A percentile compares a stretch with the other conserved stretches of the same genome.
These are phyloP conservation scores for Aleiodes leptofemur DNA, from an alignment of 2,888 invertebrate genomes.

Conservation along the genomic window DNA sequence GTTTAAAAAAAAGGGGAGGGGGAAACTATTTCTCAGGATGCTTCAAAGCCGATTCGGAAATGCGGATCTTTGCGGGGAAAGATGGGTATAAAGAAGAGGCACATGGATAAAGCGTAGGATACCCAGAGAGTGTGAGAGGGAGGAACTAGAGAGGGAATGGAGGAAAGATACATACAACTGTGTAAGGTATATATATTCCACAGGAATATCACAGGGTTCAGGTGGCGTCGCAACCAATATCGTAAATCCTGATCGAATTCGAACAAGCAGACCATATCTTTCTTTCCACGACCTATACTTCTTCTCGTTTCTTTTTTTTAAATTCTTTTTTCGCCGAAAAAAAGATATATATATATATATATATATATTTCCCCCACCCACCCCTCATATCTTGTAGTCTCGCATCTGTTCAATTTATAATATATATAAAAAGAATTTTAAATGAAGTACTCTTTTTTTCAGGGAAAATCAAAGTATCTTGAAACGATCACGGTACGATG, in stretches of 20 bases:
- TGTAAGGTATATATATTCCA: slow-evolving; percentile 32
- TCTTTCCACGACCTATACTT: slow-evolving; percentile 39
- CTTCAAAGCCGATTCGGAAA: slow-evolving; percentile 29
- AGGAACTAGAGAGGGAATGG: neutral
- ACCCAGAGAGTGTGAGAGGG: neutral
- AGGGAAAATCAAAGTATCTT: neutral
- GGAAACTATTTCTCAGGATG: slow-evolving; percentile 10
- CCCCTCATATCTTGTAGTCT: slow-evolving; percentile 42
- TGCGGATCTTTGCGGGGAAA: slow-evolving; percentile 4
- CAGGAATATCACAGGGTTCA: slow-evolving; percentile 62
- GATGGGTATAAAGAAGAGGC: slow-evolving; percentile 24
- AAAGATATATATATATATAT: slow-evolving; percentile 6
- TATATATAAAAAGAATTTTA: slow-evolving; percentile 32
- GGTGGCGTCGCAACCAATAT: slow-evolving; percentile 71
- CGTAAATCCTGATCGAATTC: slow-evolving; percentile 70
- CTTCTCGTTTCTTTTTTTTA: too few relatives aligned
- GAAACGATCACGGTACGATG: neutral
- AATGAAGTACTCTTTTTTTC: slow-evolving; percentile 10
- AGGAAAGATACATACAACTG: slow-evolving; percentile 27
- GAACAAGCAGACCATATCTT: slow-evolving; percentile 58
- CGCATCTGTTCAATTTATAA: slow-evolving; percentile 32
- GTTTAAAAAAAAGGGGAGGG: neutral
- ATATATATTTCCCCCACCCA: slow-evolving; percentile 47
- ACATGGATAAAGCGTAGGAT: slow-evolving; percentile 20
- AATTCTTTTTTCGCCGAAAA: slow-evolving; percentile 24